Evolutionary conservation across 2,113 vertebrate genomes (phyloP), one percentile per base, ranked within the genome.

Genomic region (Strix aluco): DNA sequence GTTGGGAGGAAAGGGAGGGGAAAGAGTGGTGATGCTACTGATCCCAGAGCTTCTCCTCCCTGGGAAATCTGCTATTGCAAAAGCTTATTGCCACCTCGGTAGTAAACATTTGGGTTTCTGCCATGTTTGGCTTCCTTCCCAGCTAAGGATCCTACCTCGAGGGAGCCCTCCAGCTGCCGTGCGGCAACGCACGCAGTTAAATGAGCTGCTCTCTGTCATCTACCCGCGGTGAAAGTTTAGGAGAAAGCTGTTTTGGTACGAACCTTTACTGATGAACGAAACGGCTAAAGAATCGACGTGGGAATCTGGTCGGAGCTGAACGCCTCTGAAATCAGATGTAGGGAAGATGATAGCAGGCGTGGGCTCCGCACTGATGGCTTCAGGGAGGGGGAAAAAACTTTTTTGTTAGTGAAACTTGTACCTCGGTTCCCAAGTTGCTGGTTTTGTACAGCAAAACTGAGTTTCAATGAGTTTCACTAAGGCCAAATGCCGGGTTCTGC

Each of bases 311-410:
- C 29, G 18, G 73, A 71, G 61, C 78, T 55, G 20, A 71, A 4
- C 13, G 32, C 52, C 30, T 51, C 42, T 10, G 25, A 29, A 47
- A 11, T 1, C 3, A 38, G 13, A 4, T 8, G 29, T 12, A 20
- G 67, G 58, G 40, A 46, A 15, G 40, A 10, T 17, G 61, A 23
- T 46, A 49, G 23, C 1, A 8, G 6, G 9, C 1, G 0, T 6
- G 32, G 16, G 34, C 10, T 51, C 38, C 4, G 38, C 10, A 2
- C 20, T 21, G n/a, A 10, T 13, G 29, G 19, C 16, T 49, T 23
- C 0, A 2, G 46, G 46, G 46, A 47, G 25, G 15, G 1, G 8
- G 1, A 2, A 18, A 13, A 59, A 6, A 8, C 42, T 32, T 80
- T 80, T 92, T 63, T 2, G 2, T 89, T 15, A 42, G 16, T 13